These are phyloP conservation scores for Drosophila ohnishii DNA, from an alignment of 1,140 invertebrate species.

Conservation along the genomic window DNA sequence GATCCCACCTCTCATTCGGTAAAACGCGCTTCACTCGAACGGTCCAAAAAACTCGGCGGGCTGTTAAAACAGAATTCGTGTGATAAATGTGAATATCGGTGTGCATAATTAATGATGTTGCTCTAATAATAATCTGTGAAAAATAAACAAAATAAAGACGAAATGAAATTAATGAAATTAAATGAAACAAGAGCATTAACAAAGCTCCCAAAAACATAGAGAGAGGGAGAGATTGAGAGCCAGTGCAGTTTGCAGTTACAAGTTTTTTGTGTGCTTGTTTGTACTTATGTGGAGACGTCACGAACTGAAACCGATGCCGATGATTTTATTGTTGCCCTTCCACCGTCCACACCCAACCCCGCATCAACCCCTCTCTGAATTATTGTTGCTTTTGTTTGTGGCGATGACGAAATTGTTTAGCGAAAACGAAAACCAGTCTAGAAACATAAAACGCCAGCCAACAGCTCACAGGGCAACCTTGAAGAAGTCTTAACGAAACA, in stretches of 20 bases:
- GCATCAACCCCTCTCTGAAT: slow-evolving; percentile 18
- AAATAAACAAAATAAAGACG: slow-evolving; percentile 27
- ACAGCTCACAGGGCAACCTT: slow-evolving; percentile 57
- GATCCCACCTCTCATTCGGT: slow-evolving; percentile 24
- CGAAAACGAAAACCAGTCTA: slow-evolving; percentile 76
- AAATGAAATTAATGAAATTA: slow-evolving; percentile 35
- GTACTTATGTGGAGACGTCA: slow-evolving; percentile 52
- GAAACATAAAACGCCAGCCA: slow-evolving; percentile 60
- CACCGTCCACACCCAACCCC: slow-evolving; percentile 24
- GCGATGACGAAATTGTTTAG: slow-evolving; percentile 75
- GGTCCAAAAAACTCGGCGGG: slow-evolving; percentile 21
- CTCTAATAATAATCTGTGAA: slow-evolving; percentile 26
- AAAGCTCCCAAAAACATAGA: slow-evolving; percentile 5
- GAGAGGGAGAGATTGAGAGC: neutral
- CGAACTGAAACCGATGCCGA: slow-evolving; percentile 45
- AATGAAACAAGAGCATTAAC: slow-evolving; percentile 29
- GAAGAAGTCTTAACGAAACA: slow-evolving; percentile 69
- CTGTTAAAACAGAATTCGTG: slow-evolving; percentile 25
- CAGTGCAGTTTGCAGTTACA: slow-evolving; percentile 61
- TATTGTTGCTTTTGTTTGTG: slow-evolving; percentile 32
- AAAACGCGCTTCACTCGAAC: slow-evolving; percentile 33
- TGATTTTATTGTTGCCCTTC: slow-evolving; percentile 23
- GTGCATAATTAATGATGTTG: slow-evolving; percentile 34
- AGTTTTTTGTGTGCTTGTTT: slow-evolving; percentile 28
- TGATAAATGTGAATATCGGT: slow-evolving; percentile 46